Conservation (phyloP, 2,888 invertebrate genomes). For the Drosophila crucigera region DNA sequence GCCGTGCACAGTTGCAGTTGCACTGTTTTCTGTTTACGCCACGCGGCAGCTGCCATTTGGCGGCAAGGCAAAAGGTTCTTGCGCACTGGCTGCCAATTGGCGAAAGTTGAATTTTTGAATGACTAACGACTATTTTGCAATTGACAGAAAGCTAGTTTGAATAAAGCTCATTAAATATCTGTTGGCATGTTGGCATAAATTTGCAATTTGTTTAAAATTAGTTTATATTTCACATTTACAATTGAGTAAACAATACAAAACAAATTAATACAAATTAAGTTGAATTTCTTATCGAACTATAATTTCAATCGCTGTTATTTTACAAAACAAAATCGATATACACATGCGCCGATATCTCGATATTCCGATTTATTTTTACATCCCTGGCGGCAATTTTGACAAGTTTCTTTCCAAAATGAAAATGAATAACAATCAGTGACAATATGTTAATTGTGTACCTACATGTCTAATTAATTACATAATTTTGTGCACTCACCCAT, state of each 20-base stretch:
- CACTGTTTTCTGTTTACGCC: constrained; percentile 73
- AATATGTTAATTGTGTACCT: background rate
- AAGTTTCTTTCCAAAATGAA: background rate
- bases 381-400: constrained; percentile 29
- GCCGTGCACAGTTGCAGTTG: constrained; percentile 73
- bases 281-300: background rate
- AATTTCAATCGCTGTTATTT: background rate
- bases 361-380: constrained; percentile 19
- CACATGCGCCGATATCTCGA: constrained; percentile 5
- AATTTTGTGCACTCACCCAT: constrained; percentile 34
- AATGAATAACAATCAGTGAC: background rate
- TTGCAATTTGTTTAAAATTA: background rate
- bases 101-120: constrained; percentile 40
- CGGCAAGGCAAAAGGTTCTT: constrained; percentile 66
- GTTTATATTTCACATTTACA: background rate
- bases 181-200: background rate
- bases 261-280: background rate
- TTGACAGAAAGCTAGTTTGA: constrained; percentile 18
- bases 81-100: constrained; percentile 50
- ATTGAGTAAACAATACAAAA: background rate
- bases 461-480: background rate
- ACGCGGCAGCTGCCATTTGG: constrained; percentile 56
- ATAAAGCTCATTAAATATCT: constrained; percentile 24
- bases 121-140: constrained; percentile 17
- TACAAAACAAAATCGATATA: constrained; percentile 13